Conservation (phyloP, 2,113 vertebrate species). For the Rhinolophus ferrumequinum region DNA sequence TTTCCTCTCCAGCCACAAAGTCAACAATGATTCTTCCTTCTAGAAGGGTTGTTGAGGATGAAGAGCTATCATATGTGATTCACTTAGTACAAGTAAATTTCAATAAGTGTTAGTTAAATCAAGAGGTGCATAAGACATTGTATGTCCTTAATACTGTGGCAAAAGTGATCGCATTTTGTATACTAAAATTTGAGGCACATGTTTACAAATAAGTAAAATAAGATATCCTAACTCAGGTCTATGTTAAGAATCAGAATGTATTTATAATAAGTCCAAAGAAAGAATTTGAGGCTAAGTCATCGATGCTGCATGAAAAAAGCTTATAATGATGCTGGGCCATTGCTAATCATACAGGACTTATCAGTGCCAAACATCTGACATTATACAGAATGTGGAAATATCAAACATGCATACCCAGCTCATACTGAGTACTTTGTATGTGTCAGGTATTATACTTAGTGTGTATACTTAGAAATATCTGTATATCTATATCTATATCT, state of each 20-base stretch:
- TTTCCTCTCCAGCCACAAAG: not conserved
- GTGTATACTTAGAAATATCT: too few species aligned
- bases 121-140: not conserved
- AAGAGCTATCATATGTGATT: not conserved
- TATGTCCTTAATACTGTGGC: not conserved
- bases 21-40: not conserved
- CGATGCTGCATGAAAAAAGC: not conserved
- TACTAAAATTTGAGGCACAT: not conserved
- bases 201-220: not conserved
- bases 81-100: not conserved
- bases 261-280: constrained; percentile 1
- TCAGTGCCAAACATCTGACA: not conserved
- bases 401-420: not conserved
- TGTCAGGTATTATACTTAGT: not conserved
- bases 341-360: not conserved
- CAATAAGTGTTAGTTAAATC: not conserved
- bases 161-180: not conserved
- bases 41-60: not conserved
- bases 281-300: not conserved
- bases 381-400: not conserved
- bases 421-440: not conserved
- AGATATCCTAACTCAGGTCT: not conserved
- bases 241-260: not conserved
- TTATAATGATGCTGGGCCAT: not conserved
- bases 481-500: not conserved